These are phyloP conservation scores for Eristalis tenax DNA, from an alignment of 2,888 invertebrate species.

Conservation along the genomic window DNA sequence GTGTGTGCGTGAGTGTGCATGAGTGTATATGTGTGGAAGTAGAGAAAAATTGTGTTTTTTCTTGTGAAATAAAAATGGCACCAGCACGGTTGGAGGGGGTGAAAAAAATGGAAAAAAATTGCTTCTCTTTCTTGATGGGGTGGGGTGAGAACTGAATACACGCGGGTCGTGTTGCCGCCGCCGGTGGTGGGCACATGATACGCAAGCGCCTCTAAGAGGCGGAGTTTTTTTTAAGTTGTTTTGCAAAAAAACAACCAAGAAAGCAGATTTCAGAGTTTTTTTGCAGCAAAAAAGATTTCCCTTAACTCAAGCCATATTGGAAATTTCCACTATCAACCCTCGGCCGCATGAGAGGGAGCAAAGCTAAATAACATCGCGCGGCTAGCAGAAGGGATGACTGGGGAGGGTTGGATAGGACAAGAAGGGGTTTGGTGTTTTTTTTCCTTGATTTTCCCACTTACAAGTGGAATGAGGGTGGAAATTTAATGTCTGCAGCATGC, in stretches of 20 bases:
- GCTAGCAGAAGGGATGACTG: not conserved
- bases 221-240: slow-evolving; percentile 67
- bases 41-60: slow-evolving; percentile 42
- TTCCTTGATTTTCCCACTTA: slow-evolving; percentile 44
- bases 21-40: slow-evolving; percentile 1
- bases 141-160: slow-evolving; percentile 45
- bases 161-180: slow-evolving; percentile 16
- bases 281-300: slow-evolving; percentile 5
- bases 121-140: slow-evolving; percentile 31
- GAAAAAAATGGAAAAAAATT: slow-evolving; percentile 31
- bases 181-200: slow-evolving; percentile 52
- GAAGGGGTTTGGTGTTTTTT: slow-evolving; percentile 30
- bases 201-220: slow-evolving; percentile 71
- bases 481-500: slow-evolving; percentile 65
- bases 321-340: slow-evolving; percentile 45
- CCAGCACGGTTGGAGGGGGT: slow-evolving; percentile 58
- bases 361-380: slow-evolving; percentile 4
- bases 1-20: not conserved
- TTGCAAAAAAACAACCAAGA: slow-evolving; percentile 39
- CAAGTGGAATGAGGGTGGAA: slow-evolving; percentile 71
- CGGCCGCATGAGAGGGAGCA: not conserved
- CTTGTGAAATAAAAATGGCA: slow-evolving; percentile 68
- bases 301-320: slow-evolving; percentile 64
- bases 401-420: not conserved
- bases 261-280: slow-evolving; percentile 23